phyloP scores from a whole-genome alignment of 1,140 invertebrate species.

The Papilio aristodemus region DNA sequence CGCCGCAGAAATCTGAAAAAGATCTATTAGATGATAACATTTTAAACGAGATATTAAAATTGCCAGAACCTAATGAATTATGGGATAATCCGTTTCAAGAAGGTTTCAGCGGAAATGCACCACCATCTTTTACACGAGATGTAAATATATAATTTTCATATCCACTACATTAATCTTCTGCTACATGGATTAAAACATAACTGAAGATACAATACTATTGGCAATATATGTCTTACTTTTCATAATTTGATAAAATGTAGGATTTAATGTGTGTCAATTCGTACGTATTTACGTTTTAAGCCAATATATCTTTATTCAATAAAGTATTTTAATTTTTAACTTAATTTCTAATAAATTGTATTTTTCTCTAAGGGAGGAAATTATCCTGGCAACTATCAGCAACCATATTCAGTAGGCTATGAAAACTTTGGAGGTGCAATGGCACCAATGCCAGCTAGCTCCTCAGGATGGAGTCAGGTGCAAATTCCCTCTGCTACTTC shows the following conservation, averaged over 20 bases:
- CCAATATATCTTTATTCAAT: too few relatives aligned
- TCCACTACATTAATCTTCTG: background rate
- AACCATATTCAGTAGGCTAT: slow-evolving; percentile 61
- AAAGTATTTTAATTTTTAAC: too few relatives aligned
- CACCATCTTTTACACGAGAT: slow-evolving; percentile 46
- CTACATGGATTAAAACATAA: too few relatives aligned
- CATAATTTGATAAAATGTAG: too few relatives aligned
- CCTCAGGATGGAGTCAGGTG: slow-evolving; percentile 67
- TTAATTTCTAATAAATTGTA: background rate
- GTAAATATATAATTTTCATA: slow-evolving; percentile 35
- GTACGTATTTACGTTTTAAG: background rate
- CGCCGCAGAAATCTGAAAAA: slow-evolving; percentile 61
- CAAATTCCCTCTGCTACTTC: slow-evolving; percentile 57
- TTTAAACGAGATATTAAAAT: slow-evolving; percentile 65
- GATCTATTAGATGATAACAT: slow-evolving; percentile 71
- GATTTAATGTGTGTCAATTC: too few relatives aligned
- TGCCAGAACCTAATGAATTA: slow-evolving; percentile 68
- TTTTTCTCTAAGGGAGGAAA: slow-evolving; percentile 37
- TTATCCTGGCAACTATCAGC: slow-evolving; percentile 51
- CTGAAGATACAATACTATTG: too few relatives aligned
- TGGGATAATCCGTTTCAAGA: slow-evolving; percentile 70
- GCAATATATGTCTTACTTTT: too few relatives aligned
- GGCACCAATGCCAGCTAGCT: slow-evolving; percentile 48
- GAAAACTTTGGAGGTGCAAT: slow-evolving; percentile 62
- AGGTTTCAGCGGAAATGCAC: slow-evolving; percentile 36